A percentile compares a stretch with the other conserved stretches of the same genome.
These are phyloP conservation scores for Napeogenes sylphis DNA, from an alignment of 2,888 invertebrate genomes.

Conservation along the genomic window DNA sequence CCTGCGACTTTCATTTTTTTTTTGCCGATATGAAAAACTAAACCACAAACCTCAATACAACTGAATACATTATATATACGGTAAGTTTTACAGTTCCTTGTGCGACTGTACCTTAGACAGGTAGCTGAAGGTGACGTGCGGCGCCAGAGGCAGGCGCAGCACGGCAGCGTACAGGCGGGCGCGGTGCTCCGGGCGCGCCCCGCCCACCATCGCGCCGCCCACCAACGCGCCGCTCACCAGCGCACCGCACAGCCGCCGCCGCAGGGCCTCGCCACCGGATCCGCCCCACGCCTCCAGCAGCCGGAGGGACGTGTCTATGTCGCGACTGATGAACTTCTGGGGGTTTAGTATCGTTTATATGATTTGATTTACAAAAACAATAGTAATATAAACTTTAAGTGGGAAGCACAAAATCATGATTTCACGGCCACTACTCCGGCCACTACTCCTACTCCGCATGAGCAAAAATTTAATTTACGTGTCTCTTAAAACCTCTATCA, in stretches of 20 bases:
- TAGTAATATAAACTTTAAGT: no score
- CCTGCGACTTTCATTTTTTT: not conserved
- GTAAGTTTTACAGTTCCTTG: no score
- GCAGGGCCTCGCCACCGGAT: slow-evolving; percentile 30
- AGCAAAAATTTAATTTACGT: no score
- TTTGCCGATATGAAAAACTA: no score
- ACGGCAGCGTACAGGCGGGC: slow-evolving; percentile 46
- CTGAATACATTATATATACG: no score
- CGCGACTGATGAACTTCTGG: slow-evolving; percentile 51
- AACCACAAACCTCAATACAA: no score
- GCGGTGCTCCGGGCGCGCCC: slow-evolving; percentile 35
- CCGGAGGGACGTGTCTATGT: slow-evolving; percentile 34
- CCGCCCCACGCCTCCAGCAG: slow-evolving; percentile 39
- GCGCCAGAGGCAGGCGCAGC: slow-evolving; percentile 41
- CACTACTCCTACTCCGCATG: no score
- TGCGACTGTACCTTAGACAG: slow-evolving; percentile 53
- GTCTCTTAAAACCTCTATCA: no score
- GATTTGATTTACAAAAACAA: no score
- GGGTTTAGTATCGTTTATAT: no score
- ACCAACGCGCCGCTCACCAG: slow-evolving; percentile 48
- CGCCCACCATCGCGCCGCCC: slow-evolving; percentile 46
- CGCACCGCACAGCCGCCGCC: slow-evolving; percentile 44
- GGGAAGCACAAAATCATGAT: no score
- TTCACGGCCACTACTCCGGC: no score
- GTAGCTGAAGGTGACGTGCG: slow-evolving; percentile 55